These are phyloP conservation scores for Phoeniculus purpureus DNA, from an alignment of 2,797 vertebrate genomes.

Conservation along the genomic window DNA sequence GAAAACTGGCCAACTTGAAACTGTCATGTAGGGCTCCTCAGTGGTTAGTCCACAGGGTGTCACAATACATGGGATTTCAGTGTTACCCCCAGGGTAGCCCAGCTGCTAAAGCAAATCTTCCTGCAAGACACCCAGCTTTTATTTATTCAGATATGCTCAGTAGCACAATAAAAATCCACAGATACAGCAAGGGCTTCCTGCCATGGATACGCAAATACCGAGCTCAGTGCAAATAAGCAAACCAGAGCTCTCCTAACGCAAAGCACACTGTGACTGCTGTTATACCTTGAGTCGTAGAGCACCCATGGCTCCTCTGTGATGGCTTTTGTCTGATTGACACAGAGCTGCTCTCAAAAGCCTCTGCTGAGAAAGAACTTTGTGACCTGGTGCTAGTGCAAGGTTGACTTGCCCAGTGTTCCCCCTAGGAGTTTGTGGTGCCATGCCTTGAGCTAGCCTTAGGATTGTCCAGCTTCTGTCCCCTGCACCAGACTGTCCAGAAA, in stretches of 20 bases:
- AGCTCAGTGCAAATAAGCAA: not conserved
- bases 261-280: not conserved
- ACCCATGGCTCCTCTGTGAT: not conserved
- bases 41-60: accelerated
- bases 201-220: not conserved
- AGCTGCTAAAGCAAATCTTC: not conserved
- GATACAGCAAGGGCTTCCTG: not conserved
- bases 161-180: not conserved
- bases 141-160: not conserved
- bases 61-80: not conserved
- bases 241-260: not conserved
- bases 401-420: not conserved
- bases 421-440: not conserved
- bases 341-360: not conserved
- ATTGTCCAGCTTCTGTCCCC: not conserved
- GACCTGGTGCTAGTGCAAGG: not conserved
- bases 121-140: not conserved
- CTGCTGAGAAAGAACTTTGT: not conserved
- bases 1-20: not conserved
- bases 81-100: not conserved
- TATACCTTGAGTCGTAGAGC: not conserved
- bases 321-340: not conserved
- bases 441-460: not conserved
- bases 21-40: not conserved
- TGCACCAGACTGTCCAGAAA: not conserved